Evolutionary conservation across 2,797 vertebrate genomes (phyloP), one percentile per base, ranked within the genome.

Genomic region (Adrianichthys oophorus): DNA sequence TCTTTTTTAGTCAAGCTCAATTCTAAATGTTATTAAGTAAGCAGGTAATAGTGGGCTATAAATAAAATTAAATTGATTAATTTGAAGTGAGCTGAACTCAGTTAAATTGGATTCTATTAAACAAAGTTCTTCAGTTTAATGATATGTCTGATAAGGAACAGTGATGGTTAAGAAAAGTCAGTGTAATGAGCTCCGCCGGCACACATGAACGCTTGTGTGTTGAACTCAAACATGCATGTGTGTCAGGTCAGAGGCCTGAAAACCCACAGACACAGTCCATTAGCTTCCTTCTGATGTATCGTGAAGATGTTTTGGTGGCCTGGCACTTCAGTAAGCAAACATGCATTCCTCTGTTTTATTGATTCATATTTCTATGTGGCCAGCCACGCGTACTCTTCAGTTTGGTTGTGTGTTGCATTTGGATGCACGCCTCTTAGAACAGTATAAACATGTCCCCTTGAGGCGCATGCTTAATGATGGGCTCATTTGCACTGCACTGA

Each of bases 391-490:
- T 26, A 29, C 56, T 45, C 54, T 37, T 3, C 5, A 50, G 49
- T 54, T 63, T 67, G 48, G 63, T 55, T 18, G 42, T 48, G 51
- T 41, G 53, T 12, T 52, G 41, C 59, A 65, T 55, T 54, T 64
- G 56, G 60, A 56, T 75, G 59, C 49, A 52, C 10, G 2, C 3
- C 32, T 37, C 32, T 37, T 37, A 10, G 32, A 18, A 52, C 15
- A 48, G 24, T 41, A 65, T 76, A 29, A 29, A 51, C 58, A 53
- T 59, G 57, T 60, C 56, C 65, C 57, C 73, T 82, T 70, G 72
- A 86, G 83, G 70, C 68, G 56, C 70, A 71, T 73, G 64, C 55
- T 77, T 84, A 85, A 89, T 85, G 84, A 88, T 74, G 32, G 64
- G 68, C 81, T 87, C 61, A 21, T 86, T 87, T 87, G 52, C 79